Base-by-base conservation (phyloP, 1,140 invertebrate genomes). In the Tribolium castaneum region DNA sequence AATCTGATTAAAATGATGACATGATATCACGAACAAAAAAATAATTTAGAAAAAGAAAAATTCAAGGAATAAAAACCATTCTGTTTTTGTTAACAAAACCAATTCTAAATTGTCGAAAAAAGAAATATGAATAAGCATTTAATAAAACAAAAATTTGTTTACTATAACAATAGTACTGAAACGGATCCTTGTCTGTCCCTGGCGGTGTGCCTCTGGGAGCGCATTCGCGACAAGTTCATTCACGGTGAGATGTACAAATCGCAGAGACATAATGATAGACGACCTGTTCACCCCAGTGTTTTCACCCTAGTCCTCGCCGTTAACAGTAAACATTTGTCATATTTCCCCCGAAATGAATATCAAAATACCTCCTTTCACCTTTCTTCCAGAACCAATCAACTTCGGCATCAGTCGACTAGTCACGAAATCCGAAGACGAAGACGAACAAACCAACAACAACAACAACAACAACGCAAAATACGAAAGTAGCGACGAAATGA, bases 361-460 rank as follows among this genome's bases (percentile, higher is more conserved):
- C 34, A 22, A 49, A 54, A 12, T 34, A 22, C 34, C 16, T 19
- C 16, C 16, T 19, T 56, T n/a, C 7, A 12, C 13, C 83, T 86
- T 86, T 81, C 75, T 90, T 88, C 1, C 90, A 93, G 92, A 92
- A 81, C 90, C 90, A 81, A 92, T 93, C 77, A 93, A 93, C 82
- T 94, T 94, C 82, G 92, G 92, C 56, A 91, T 94, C 80, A 92
- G 89, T 85, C 89, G 92, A 80, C 86, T 94, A 77, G 90, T 94
- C 56, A 88, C 90, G 39, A 90, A 91, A 79, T 89, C 90, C 81
- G 88, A 89, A 56, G 89, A 91, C 51, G 89, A 92, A 78, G 90
- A 89, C 77, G 82, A 87, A 88, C 49, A 83, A 84, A 76, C 81
- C 30, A 82, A 84, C 80, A 89, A 89, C 75, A 87, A 84, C 80